phyloP scores from a whole-genome alignment of 2,888 invertebrate species.

The Amorpha juglandis region DNA sequence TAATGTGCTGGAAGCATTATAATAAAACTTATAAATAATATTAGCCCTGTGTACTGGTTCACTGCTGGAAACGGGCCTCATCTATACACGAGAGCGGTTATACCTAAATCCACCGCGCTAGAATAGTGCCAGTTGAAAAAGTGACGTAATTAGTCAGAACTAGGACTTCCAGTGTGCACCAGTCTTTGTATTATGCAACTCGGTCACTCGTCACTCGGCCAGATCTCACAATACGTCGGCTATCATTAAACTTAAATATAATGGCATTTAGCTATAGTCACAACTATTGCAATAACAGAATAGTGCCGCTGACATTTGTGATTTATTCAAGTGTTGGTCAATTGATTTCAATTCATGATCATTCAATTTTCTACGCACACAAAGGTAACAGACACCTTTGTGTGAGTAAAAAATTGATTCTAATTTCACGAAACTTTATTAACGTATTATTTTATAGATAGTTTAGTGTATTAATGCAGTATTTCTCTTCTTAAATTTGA shows the following conservation, averaged over 20 bases:
- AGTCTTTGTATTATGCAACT: constrained; percentile 52
- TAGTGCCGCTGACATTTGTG: constrained; percentile 59
- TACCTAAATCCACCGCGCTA: no score
- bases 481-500: no score
- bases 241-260: constrained; percentile 58
- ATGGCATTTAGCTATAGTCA: constrained; percentile 60
- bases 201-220: constrained; percentile 49
- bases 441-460: neutral
- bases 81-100: no score
- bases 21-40: no score
- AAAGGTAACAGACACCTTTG: no score
- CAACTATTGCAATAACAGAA: constrained; percentile 57
- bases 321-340: constrained; percentile 59
- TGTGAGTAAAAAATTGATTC: constrained; percentile 17
- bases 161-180: constrained; percentile 24
- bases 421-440: neutral
- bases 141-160: no score
- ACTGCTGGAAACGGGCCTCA: no score
- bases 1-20: no score
- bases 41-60: no score
- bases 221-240: constrained; percentile 41
- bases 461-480: no score
- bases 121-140: no score
- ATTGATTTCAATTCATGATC: constrained; percentile 48
- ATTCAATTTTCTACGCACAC: no score